These are phyloP conservation scores for Caenorhabditis angaria DNA, from an alignment of 2,888 invertebrate genomes.

Conservation along the genomic window DNA sequence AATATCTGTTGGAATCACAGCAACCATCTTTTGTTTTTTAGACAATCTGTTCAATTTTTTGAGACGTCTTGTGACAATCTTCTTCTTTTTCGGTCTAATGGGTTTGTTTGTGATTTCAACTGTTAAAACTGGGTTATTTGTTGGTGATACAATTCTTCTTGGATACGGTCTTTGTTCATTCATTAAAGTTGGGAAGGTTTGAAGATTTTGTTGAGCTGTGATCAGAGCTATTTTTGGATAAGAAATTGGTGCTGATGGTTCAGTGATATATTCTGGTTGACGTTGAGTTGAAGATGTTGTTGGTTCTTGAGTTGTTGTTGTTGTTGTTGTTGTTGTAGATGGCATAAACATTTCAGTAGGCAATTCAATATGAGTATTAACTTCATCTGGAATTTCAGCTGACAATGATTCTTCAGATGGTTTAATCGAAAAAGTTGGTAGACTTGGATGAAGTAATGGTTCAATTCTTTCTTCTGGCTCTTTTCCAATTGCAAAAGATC, in stretches of 20 bases:
- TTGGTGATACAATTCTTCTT: not conserved
- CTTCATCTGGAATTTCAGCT: not conserved
- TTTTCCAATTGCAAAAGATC: slow-evolving; percentile 40
- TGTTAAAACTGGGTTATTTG: slow-evolving; percentile 11
- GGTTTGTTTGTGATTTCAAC: slow-evolving; percentile 31
- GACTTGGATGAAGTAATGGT: slow-evolving; percentile 11
- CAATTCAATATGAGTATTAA: slow-evolving; percentile 26
- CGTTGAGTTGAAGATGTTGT: not conserved
- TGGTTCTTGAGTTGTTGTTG: not conserved
- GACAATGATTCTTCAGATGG: not conserved
- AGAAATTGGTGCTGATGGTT: not conserved
- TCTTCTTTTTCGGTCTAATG: slow-evolving; percentile 15
- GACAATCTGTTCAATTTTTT: slow-evolving; percentile 35
- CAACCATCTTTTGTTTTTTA: slow-evolving; percentile 20
- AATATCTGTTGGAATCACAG: not conserved
- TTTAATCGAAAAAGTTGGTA: slow-evolving; percentile 31
- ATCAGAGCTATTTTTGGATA: slow-evolving; percentile 30
- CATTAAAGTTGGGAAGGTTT: slow-evolving; percentile 39
- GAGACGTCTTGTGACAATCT: slow-evolving; percentile 22
- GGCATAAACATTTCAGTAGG: slow-evolving; percentile 7
- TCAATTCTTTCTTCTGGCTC: slow-evolving; percentile 30
- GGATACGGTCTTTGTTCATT: slow-evolving; percentile 26
- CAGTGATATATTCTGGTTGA: too few relatives aligned
- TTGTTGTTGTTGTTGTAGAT: not conserved
- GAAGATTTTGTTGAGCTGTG: slow-evolving; percentile 36